Percentiles rank a stretch among this genome's conserved stretches.
Evolutionary conservation across 2,113 vertebrate genomes (phyloP).

Genomic region (Saimiri boliviensis): DNA sequence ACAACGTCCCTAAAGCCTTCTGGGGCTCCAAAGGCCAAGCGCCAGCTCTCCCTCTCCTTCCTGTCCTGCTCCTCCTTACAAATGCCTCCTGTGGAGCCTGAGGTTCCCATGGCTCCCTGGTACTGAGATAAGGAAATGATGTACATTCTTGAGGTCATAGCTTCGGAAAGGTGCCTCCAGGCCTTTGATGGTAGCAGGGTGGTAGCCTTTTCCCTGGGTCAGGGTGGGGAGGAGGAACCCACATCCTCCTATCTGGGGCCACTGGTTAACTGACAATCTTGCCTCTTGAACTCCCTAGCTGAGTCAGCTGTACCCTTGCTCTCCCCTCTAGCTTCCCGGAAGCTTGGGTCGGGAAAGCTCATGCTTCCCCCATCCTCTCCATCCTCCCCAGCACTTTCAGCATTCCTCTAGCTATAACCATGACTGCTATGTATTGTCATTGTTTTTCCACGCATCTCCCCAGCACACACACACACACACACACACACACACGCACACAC

Average conservation of each 20-base stretch:
- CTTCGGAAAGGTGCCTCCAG: not conserved
- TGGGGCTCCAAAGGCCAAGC: not conserved
- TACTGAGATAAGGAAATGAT: not conserved
- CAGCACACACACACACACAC: not conserved
- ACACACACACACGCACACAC: not conserved
- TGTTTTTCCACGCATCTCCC: not conserved
- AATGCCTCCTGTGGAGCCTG: not conserved
- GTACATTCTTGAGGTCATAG: not conserved
- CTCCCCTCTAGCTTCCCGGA: not conserved
- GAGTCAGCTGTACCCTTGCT: not conserved
- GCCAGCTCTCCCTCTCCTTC: not conserved
- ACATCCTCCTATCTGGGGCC: not conserved
- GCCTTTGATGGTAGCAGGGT: too few species aligned
- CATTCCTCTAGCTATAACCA: not conserved
- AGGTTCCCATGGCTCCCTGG: accelerated
- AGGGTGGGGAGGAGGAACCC: not conserved
- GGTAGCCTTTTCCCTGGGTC: not conserved
- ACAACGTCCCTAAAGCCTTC: not conserved
- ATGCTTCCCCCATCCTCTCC: too few species aligned
- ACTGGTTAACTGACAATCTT: not conserved
- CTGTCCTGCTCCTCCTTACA: not conserved
- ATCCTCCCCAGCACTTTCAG: not conserved
- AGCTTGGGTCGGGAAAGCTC: not conserved
- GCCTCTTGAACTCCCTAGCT: not conserved
- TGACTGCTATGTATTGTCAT: not conserved